A percentile compares a stretch with the other conserved stretches of the same genome.
Conservation (phyloP, 2,888 invertebrate genomes). For the Lasioglossum oenotherae region DNA sequence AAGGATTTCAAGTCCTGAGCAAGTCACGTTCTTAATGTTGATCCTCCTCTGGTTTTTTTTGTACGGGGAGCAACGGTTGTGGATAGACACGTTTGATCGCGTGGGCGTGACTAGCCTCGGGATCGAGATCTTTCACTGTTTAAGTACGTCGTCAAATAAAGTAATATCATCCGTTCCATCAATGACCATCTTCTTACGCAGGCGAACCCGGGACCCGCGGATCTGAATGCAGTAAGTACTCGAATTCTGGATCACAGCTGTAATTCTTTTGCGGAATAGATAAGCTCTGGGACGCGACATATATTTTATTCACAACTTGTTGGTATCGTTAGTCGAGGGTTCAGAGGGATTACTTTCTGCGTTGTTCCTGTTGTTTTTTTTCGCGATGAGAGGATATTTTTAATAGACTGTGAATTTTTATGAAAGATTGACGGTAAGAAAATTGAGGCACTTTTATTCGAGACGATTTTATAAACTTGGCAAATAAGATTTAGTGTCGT, state of each 20-base stretch:
- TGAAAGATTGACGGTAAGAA: too few species aligned
- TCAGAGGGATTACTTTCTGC: background rate
- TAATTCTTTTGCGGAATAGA: too few species aligned
- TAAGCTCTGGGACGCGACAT: too few species aligned
- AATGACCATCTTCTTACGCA: constrained; percentile 57
- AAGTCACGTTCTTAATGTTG: constrained; percentile 43
- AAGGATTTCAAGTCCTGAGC: constrained; percentile 43
- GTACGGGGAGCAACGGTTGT: constrained; percentile 39
- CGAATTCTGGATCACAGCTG: background rate
- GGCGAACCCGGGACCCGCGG: constrained; percentile 9
- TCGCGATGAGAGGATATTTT: too few species aligned
- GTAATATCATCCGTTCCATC: constrained; percentile 81
- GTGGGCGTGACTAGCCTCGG: constrained; percentile 60
- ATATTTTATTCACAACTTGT: background rate
- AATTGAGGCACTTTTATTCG: background rate
- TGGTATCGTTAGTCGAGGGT: background rate
- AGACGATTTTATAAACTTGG: background rate
- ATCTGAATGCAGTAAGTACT: constrained; percentile 38
- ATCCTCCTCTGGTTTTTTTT: constrained; percentile 20
- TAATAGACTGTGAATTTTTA: too few species aligned
- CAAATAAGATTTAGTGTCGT: background rate
- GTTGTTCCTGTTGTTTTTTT: too few species aligned
- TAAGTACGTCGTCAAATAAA: constrained; percentile 80
- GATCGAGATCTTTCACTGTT: constrained; percentile 75
- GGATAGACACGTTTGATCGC: constrained; percentile 20